A percentile compares a stretch with the other conserved stretches of the same genome.
These are phyloP conservation scores for Ophiothrix spiculata DNA, from an alignment of 35 echinoderm and acorn worm genomes.

Conservation along the genomic window DNA sequence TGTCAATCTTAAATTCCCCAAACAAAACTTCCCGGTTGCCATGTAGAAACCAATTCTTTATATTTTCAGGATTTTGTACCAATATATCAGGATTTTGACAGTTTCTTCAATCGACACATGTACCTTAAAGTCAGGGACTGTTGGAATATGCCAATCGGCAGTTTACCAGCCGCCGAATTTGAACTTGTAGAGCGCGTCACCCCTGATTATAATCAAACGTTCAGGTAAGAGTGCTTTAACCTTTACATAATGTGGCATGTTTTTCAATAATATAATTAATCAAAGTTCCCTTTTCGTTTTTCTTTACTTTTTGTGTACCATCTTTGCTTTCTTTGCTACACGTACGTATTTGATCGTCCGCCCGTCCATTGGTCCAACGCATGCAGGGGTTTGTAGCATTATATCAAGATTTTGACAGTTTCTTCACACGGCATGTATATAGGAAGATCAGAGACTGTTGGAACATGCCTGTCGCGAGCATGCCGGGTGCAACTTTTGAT, in stretches of 20 bases:
- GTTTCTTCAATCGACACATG: slow-evolving; percentile 87
- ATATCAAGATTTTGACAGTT: slow-evolving; percentile 76
- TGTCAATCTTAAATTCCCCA: too few relatives aligned
- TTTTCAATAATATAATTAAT: not conserved
- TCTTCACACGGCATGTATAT: slow-evolving; percentile 86
- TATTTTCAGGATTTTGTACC: slow-evolving; percentile 80
- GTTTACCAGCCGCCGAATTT: slow-evolving; percentile 66
- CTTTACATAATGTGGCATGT: not conserved
- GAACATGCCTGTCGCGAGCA: slow-evolving; percentile 56
- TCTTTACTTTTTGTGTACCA: not conserved
- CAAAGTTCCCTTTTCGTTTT: not conserved
- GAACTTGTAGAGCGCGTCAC: slow-evolving; percentile 66
- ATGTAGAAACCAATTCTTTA: too few relatives aligned
- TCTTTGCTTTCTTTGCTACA: not conserved
- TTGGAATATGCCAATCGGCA: slow-evolving; percentile 61
- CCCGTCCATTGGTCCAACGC: too few relatives aligned
- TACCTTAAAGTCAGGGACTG: slow-evolving; percentile 79
- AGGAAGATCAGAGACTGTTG: slow-evolving; percentile 73
- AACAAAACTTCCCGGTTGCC: too few relatives aligned
- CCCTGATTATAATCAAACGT: slow-evolving; percentile 79
- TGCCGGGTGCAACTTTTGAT: slow-evolving; percentile 70
- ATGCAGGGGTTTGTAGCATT: not conserved
- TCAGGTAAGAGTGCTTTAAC: slow-evolving; percentile 56
- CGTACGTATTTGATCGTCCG: too few relatives aligned
- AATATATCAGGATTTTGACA: slow-evolving; percentile 92